Evolutionary conservation across 2,113 vertebrate genomes (phyloP), one percentile per base, ranked within the genome.

Genomic region (Vulpes vulpes): DNA sequence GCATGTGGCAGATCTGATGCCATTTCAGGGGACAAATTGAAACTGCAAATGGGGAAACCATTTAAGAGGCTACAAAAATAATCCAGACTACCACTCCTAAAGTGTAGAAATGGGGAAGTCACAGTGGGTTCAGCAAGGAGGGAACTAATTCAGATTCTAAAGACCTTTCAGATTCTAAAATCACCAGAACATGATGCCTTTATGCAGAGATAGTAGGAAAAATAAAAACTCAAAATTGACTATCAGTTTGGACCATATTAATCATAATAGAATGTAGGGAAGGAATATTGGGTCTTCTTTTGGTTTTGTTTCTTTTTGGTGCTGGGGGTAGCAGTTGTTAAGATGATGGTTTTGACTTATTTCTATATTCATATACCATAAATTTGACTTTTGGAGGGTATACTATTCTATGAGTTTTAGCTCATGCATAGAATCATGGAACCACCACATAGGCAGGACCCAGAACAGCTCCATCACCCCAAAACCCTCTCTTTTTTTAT

Each of bases 181-280:
- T 71, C 87, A 43, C 43, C 32, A 51, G 23, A 65, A 35, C 25
- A 43, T 53, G 59, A 53, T 59, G 15, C 15, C 25, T 1, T 43
- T 79, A 35, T 27, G 22, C 38, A 19, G 60, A 83, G 65, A 73
- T 49, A 38, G 22, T 76, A 79, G 79, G 81, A n/a, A 78, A 78
- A 88, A 35, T 3, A 35, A 8, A 22, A 14, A 23, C n/a, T 91
- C 62, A 6, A 20, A 43, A 25, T 1, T 74, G 59, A 2, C 57
- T 22, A 0, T 25, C 32, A 4, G 0, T 35, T 17, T 78, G 64
- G 8, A 30, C 17, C 35, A 17, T 1, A 1, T 65, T 8, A 35
- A 43, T 59, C 30, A 19, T 9, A 11, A 81, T 11, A 69, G 91
- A 38, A 57, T 22, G 30, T 17, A 80, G 38, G 35, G 23, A 71